These are phyloP conservation scores for Gymnothorax javanicus DNA, from an alignment of 2,797 vertebrate genomes.

Conservation along the genomic window DNA sequence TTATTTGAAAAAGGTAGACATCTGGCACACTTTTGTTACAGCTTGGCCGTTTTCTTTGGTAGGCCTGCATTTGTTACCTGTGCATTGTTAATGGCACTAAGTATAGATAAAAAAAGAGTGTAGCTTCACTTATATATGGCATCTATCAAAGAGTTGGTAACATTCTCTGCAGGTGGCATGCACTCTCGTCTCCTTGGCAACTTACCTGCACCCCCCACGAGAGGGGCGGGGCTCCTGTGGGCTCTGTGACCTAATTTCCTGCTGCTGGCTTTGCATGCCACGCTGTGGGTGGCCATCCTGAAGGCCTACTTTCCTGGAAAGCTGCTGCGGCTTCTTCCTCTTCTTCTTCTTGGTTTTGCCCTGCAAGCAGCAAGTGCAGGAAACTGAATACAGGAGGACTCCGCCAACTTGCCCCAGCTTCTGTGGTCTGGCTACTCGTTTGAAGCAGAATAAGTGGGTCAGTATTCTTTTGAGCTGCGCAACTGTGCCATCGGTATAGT, in stretches of 20 bases:
- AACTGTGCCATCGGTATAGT: neutral
- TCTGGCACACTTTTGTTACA: no score
- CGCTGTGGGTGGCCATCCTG: constrained; percentile 26
- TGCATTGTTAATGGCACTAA: neutral
- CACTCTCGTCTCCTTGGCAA: constrained; percentile 27
- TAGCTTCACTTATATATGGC: neutral
- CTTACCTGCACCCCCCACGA: constrained; percentile 70
- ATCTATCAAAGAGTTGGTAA: neutral
- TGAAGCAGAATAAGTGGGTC: neutral
- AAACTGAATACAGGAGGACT: neutral
- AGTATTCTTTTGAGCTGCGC: neutral
- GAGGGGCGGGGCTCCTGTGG: constrained; percentile 59
- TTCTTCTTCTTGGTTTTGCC: constrained; percentile 59
- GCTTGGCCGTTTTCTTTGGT: no score
- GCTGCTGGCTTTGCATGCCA: constrained; percentile 47
- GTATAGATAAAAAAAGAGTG: no score
- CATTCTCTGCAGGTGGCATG: neutral
- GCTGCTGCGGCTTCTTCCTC: constrained; percentile 67
- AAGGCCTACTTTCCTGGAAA: constrained; percentile 47
- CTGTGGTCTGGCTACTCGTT: no score
- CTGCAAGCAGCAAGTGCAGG: neutral
- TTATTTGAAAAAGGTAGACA: no score
- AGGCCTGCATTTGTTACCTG: no score
- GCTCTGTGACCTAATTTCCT: constrained; percentile 57
- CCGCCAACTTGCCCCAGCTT: neutral